A percentile compares a stretch with the other conserved stretches of the same genome.
These are phyloP conservation scores for Muraenolepis orangiensis DNA, from an alignment of 2,797 vertebrate genomes.

Conservation along the genomic window DNA sequence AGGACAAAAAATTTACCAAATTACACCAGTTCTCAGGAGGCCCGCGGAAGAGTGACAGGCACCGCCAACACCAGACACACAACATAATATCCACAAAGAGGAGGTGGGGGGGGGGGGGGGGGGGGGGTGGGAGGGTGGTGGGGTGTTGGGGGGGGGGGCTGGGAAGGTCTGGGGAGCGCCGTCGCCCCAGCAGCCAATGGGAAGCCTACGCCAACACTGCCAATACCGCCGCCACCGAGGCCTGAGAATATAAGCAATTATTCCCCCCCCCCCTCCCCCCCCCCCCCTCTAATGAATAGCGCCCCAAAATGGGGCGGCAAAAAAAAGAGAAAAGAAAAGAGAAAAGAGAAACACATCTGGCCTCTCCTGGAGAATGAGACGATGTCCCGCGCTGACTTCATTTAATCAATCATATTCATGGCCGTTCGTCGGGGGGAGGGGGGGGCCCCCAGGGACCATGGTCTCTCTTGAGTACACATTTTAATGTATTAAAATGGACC, in stretches of 20 bases:
- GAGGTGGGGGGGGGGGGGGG: constrained; percentile 24
- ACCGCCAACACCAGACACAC: constrained; percentile 69
- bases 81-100: constrained; percentile 60
- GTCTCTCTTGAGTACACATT: background rate
- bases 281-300: constrained; percentile 26
- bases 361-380: constrained; percentile 46
- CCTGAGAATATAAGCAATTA: constrained; percentile 36
- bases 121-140: background rate
- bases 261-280: constrained; percentile 32
- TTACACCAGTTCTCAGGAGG: constrained; percentile 73
- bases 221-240: constrained; percentile 63
- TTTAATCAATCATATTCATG: constrained; percentile 50
- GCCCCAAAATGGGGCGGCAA: no score
- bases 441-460: background rate
- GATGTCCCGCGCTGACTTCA: constrained; percentile 36
- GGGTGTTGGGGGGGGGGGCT: constrained; percentile 4
- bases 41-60: constrained; percentile 68
- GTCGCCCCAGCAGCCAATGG: constrained; percentile 49
- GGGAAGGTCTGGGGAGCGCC: constrained; percentile 43
- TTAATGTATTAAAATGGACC: background rate
- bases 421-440: background rate
- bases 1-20: constrained; percentile 82
- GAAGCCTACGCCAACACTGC: constrained; percentile 40
- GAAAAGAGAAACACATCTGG: constrained; percentile 37
- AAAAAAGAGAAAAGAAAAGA: background rate